Evolutionary conservation across 1,140 invertebrate genomes (phyloP), one percentile per base, ranked within the genome.

Genomic region (Megalopta genalis): DNA sequence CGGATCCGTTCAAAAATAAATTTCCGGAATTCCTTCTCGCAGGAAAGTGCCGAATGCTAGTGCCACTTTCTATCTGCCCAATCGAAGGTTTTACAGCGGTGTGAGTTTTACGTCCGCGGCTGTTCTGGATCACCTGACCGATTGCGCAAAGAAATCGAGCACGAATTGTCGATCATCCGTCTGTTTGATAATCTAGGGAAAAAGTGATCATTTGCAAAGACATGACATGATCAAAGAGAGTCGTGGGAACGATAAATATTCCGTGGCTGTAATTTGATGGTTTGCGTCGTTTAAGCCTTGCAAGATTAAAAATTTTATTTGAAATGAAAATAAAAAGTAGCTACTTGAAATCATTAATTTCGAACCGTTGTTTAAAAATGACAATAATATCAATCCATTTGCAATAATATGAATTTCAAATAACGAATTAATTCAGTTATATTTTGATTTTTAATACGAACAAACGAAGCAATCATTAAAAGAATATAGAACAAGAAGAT

Each of bases 51-150:
- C 32, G 25, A 10, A 25, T 37, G 18, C 16, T 18, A 21, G n/a
- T 23, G 25, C 8, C 4, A 52, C 4, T 23, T 71, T 57, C 62
- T 73, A 57, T 68, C 49, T 57, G 39, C 49, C 52, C 25, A n/a
- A 25, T 18, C 27, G 52, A 72, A 70, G 62, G 76, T 65, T 68
- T 84, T 80, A 80, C 80, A 78, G 57, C 57, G 32, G 16, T 60
- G 14, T 62, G n/a, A 76, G 37, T 80, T 83, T 84, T 80, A 83
- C 49, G 65, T 64, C n/a, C 65, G 46, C 14, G 37, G 21, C 39
- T 23, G 54, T 72, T 64, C 57, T 68, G 52, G 39, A 60, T 79
- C 60, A 69, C 65, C 42, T 65, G 57, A 23, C 12, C 3, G n/a
- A 46, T 68, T 39, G 32, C 80, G 49, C 16, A 23, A n/a, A 18